Evolutionary conservation across 2,888 invertebrate species (phyloP).

Genomic region (Sarcophaga subvicina): DNA sequence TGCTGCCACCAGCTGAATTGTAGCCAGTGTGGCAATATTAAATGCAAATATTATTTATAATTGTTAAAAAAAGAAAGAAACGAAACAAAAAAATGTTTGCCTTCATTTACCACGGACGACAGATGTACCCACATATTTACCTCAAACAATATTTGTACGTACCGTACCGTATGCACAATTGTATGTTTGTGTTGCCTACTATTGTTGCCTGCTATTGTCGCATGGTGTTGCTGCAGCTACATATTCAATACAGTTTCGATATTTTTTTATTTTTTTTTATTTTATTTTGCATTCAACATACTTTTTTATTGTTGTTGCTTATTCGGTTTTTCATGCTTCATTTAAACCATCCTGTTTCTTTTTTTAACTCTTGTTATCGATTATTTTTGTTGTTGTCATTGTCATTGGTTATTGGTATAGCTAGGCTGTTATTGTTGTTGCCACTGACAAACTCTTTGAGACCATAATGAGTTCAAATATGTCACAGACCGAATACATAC

Average conservation of each 20-base stretch:
- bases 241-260: not conserved
- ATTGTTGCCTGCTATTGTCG: not conserved
- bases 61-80: conserved; percentile 14
- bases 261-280: conserved; percentile 60
- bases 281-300: conserved; percentile 45
- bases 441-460: conserved; percentile 53
- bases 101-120: conserved; percentile 30
- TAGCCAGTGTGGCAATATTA: conserved; percentile 29
- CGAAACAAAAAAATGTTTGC: conserved; percentile 2
- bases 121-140: not conserved
- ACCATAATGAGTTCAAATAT: conserved; percentile 63
- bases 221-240: not conserved
- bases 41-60: conserved; percentile 62
- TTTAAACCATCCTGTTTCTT: not conserved
- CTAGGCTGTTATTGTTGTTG: conserved; percentile 6
- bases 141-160: not conserved
- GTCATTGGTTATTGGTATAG: not conserved
- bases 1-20: conserved; percentile 38
- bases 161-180: too few relatives aligned
- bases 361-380: conserved; percentile 5
- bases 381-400: conserved; percentile 9
- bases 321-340: conserved; percentile 20
- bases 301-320: conserved; percentile 15
- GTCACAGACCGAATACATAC: conserved; percentile 26
- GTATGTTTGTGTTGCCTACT: not conserved